Evolutionary conservation across 2,888 invertebrate genomes (phyloP).

Genomic region (Anarsia innoxiella): DNA sequence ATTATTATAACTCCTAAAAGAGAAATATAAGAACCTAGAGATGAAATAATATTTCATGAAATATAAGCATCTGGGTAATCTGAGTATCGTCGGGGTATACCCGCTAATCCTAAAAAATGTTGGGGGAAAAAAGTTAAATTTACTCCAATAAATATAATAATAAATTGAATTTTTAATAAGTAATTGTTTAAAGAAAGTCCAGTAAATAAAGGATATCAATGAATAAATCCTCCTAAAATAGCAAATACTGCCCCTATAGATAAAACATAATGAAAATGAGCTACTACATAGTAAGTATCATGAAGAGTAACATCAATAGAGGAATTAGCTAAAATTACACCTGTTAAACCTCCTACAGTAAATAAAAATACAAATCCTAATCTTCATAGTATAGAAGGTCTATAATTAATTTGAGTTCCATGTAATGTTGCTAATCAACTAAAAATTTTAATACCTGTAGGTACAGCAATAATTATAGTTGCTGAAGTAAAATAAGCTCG

Average conservation of each 20-base stretch:
- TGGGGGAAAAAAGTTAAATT: conserved; percentile 89
- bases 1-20: conserved; percentile 74
- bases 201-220: conserved; percentile 82
- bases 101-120: conserved; percentile 76
- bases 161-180: conserved; percentile 81
- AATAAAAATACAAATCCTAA: conserved; percentile 87
- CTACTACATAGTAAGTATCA: conserved; percentile 90
- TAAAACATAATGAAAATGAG: conserved; percentile 88
- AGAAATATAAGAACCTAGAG: conserved; percentile 80
- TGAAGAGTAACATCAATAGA: conserved; percentile 85
- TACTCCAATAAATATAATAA: conserved; percentile 82
- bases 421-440: conserved; percentile 82
- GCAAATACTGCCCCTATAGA: conserved; percentile 88
- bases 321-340: conserved; percentile 81
- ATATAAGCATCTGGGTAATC: conserved; percentile 81
- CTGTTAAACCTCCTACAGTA: conserved; percentile 83
- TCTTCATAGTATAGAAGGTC: conserved; percentile 77
- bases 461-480: conserved; percentile 90
- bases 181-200: conserved; percentile 76
- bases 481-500: conserved; percentile 90
- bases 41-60: conserved; percentile 80
- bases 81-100: conserved; percentile 84
- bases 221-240: conserved; percentile 82
- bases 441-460: conserved; percentile 86
- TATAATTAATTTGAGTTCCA: conserved; percentile 77